Evolutionary conservation across 35 echinoderm and acorn worm species (phyloP), one percentile per base, ranked within the genome.

Genomic region (Diadema setosum): DNA sequence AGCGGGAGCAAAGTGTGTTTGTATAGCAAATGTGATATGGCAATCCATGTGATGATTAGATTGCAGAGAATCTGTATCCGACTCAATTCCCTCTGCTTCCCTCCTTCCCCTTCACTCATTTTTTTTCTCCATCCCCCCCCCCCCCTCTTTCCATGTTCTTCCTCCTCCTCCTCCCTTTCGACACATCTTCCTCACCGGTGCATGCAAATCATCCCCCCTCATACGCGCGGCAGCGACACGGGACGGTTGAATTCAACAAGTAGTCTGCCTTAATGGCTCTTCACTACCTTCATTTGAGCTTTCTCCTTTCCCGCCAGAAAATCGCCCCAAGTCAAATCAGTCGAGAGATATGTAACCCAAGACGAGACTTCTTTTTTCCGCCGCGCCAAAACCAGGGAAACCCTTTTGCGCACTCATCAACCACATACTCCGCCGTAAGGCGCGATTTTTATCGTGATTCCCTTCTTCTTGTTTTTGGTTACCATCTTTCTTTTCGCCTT

Each of bases 261-360:
- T 78, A 78, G 73, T 78, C 73, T 39, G 73, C 40, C 37, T 44
- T 78, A 78, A 78, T 78, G 73, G 73, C 73, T 35, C 73, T 78
- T 25, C 33, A 78, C 73, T 78, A 26, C 30, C 34, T 78, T 78
- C 73, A 78, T 78, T 78, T 36, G 73, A 78, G 39, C 73, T 78
- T 44, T 36, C 73, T 78, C 40, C 40, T 78, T 44, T 78, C 25
- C 73, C 73, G 35, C 21, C 40, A 33, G 44, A 67, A 67, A 67
- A 67, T 34, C 40, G 73, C 73, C 73, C 37, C 40, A n/a, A 11
- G 73, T n/a, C 35, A 39, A 78, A 44, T 44, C 73, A 78, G 73
- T 41, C 73, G 73, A 78, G 73, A 78, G 73, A 67, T 67, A 67
- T 78, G 73, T 78, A 78, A 78, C 73, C 73, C 35, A 78, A 78